These are phyloP conservation scores for Argyra leucocephala DNA, from an alignment of 2,888 invertebrate genomes.

Conservation along the genomic window DNA sequence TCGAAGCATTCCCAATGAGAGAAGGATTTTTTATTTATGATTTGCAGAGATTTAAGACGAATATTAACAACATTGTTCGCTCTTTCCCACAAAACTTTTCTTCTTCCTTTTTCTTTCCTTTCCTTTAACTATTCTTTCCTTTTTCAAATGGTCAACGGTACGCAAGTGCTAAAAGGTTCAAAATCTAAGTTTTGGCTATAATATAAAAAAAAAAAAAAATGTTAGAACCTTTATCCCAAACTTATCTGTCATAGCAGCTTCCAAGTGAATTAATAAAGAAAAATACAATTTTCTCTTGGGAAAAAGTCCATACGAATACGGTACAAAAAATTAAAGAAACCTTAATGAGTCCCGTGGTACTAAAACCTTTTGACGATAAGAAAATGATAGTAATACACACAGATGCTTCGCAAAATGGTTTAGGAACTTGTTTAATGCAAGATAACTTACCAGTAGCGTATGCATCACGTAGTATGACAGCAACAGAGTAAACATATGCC, in stretches of 20 bases:
- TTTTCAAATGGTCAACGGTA: too few relatives aligned
- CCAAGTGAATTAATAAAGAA: constrained; percentile 21
- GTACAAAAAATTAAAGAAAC: constrained; percentile 19
- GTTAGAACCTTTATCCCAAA: constrained; percentile 20
- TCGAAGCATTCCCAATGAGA: too few relatives aligned
- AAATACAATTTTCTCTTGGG: constrained; percentile 16
- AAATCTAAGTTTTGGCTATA: too few relatives aligned
- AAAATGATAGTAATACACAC: constrained; percentile 20
- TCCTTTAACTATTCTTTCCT: too few relatives aligned
- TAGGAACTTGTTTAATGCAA: constrained; percentile 22
- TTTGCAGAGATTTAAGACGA: too few relatives aligned
- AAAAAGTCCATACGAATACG: constrained; percentile 13
- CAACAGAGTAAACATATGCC: constrained; percentile 20
- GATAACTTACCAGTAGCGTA: constrained; percentile 21
- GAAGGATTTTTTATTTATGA: too few relatives aligned
- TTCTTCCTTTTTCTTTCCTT: too few relatives aligned
- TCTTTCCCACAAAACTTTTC: too few relatives aligned
- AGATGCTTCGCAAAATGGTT: constrained; percentile 22
- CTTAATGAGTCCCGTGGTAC: constrained; percentile 14
- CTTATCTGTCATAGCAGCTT: constrained; percentile 18
- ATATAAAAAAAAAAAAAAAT: too few relatives aligned
- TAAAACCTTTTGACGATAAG: constrained; percentile 19
- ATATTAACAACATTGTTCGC: too few relatives aligned
- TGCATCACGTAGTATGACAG: constrained; percentile 20
- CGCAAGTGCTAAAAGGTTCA: too few relatives aligned